Evolutionary conservation across 2,888 invertebrate species (phyloP).

Genomic region (Athetis lepigone): DNA sequence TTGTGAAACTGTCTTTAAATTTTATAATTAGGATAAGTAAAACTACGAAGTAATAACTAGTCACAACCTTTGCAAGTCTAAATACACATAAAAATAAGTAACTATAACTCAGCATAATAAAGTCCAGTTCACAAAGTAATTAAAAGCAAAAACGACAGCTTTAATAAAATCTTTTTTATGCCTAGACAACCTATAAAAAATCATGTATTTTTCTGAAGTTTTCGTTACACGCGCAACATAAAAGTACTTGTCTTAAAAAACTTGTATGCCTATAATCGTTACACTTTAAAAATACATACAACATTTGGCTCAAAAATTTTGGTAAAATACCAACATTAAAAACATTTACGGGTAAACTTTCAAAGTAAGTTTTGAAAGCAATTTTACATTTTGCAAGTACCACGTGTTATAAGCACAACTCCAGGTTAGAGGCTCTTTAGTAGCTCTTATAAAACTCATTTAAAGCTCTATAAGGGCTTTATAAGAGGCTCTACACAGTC

Average conservation of each 20-base stretch:
- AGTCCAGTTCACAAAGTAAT: neutral
- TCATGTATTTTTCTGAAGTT: neutral
- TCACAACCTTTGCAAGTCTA: neutral
- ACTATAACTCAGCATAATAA: too few relatives aligned
- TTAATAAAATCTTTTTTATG: neutral
- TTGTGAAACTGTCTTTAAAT: too few relatives aligned
- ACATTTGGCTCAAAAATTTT: conserved; percentile 9
- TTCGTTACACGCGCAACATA: neutral
- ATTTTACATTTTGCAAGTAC: conserved; percentile 20
- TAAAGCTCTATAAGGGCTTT: neutral
- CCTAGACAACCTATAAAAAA: neutral
- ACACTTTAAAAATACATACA: conserved; percentile 13
- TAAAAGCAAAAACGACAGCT: neutral
- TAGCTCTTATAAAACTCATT: neutral
- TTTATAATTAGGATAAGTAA: too few relatives aligned
- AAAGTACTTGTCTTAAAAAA: conserved; percentile 3
- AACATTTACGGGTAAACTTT: conserved; percentile 23
- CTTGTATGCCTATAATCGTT: neutral
- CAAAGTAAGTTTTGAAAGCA: conserved; percentile 22
- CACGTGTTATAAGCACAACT: neutral
- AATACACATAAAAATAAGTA: too few relatives aligned
- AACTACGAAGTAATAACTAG: too few relatives aligned
- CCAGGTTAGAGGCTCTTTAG: neutral
- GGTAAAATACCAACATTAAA: conserved; percentile 8
- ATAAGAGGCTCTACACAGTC: neutral